Evolutionary conservation across 1,140 invertebrate species (phyloP).

Genomic region (Drosophila athabasca): DNA sequence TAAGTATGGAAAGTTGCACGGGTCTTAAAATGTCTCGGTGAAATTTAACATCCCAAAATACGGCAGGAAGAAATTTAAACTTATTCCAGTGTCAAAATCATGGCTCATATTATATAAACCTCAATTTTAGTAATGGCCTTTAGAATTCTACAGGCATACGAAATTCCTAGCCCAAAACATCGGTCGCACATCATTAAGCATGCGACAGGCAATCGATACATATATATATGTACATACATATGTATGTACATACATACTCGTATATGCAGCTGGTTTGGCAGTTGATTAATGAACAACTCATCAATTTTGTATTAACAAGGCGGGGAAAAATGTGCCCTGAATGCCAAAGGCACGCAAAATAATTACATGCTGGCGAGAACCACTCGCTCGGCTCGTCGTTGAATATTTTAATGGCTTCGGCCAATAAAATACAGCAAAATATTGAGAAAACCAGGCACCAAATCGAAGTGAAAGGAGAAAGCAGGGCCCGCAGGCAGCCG

Average conservation of each 20-base stretch:
- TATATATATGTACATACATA: too few species aligned
- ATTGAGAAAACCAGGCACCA: slow-evolving; percentile 6
- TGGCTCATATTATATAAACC: not conserved
- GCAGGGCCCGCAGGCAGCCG: slow-evolving; percentile 1
- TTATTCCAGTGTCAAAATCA: too few species aligned
- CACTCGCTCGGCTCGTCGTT: slow-evolving; percentile 3
- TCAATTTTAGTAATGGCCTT: too few species aligned
- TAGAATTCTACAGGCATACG: too few species aligned
- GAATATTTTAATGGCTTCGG: not conserved
- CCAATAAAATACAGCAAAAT: slow-evolving; percentile 2
- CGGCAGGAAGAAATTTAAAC: too few species aligned
- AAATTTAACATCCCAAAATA: too few species aligned
- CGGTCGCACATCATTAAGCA: slow-evolving; percentile 15
- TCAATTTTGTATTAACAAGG: slow-evolving; percentile 60
- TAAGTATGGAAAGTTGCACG: too few species aligned
- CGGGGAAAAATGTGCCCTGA: slow-evolving; percentile 49
- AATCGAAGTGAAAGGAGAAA: slow-evolving; percentile 40
- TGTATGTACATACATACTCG: too few species aligned
- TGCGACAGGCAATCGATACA: slow-evolving; percentile 19
- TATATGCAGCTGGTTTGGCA: not conserved
- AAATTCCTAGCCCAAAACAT: not conserved
- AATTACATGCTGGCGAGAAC: slow-evolving; percentile 34
- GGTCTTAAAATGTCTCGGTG: too few species aligned
- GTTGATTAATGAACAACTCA: slow-evolving; percentile 57
- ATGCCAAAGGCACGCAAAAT: slow-evolving; percentile 49